Base-by-base conservation (phyloP, 35 echinoderm and acorn worm genomes). In the Amphiura filiformis region DNA sequence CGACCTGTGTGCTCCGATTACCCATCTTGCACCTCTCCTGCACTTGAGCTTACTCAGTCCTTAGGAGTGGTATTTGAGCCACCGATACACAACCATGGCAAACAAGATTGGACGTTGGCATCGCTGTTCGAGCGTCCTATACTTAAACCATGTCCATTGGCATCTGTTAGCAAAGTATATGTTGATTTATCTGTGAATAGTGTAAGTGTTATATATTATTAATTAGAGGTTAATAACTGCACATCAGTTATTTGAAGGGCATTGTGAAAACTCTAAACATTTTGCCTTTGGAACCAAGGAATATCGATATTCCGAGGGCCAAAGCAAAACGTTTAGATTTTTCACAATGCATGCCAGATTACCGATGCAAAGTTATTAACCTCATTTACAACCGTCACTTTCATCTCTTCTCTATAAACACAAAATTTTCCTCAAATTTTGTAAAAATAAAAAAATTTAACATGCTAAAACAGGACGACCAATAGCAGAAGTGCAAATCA, bases 41-140 rank as follows among this genome's bases (percentile, higher is more conserved):
- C 89, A 18, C 17, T 98, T 11, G 89, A 92, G 75, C 89, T 98
- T 39, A 92, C 83, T 40, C 95, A 98, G 39, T 91, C 92, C n/a
- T 22, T 97, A 4, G 78, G 77, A 9, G 89, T 94, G 20, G 95
- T 98, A 32, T 94, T 98, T 36, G 83, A 90, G 42, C 95, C 95
- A 36, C 77, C 87, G 15, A 39, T 88, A 32, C 61, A 34, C 39
- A 80, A 87, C 17, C 34, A 52, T 13, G 64, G 83, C 31, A 84
- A 44, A 13, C 82, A 80, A 61, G 86, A 91, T 33, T 93, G 92
- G 86, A 84, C 92, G 18, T 81, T 98, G 14, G 38, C 84, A 13
- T 87, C 56, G 36, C 39, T 98, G 83, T 94, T 98, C 84, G 92
- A 84, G 0, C 76, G 83, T 15, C 57, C 79, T 0, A 26, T 98